Evolutionary conservation across 2,888 invertebrate genomes (phyloP).

Genomic region (Eumacrocentrus americanus): DNA sequence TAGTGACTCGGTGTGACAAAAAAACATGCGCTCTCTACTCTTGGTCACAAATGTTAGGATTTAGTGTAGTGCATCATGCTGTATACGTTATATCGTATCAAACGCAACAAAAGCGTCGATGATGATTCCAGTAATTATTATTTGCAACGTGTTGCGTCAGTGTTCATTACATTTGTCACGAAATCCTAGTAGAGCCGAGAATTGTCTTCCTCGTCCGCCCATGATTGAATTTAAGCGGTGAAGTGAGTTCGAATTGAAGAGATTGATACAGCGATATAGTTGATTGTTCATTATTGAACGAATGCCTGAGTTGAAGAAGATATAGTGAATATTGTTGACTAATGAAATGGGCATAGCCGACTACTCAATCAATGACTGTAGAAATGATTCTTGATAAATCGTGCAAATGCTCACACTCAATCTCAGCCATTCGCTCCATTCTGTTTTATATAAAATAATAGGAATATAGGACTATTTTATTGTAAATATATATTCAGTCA

Average conservation of each 20-base stretch:
- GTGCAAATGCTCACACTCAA: neutral
- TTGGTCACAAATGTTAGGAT: too few species aligned
- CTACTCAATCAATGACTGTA: neutral
- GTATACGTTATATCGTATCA: too few species aligned
- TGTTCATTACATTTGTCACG: slow-evolving; percentile 11
- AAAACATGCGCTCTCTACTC: too few species aligned
- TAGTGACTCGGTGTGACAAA: too few species aligned
- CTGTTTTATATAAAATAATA: neutral
- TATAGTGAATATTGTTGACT: neutral
- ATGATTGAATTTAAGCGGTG: neutral
- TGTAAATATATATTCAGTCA: neutral
- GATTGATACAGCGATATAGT: neutral
- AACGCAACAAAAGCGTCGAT: too few species aligned
- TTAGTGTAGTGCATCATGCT: too few species aligned
- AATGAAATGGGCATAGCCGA: neutral
- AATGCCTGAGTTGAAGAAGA: neutral
- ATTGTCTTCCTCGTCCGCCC: neutral
- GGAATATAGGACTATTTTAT: neutral
- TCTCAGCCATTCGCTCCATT: slow-evolving; percentile 2
- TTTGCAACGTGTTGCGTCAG: neutral
- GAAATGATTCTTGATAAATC: neutral
- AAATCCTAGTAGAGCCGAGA: neutral
- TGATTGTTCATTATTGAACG: neutral
- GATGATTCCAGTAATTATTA: neutral
- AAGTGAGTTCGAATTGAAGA: neutral